These are phyloP conservation scores for Minunthozetes semirufus DNA, from an alignment of 2,888 invertebrate species.

Conservation along the genomic window DNA sequence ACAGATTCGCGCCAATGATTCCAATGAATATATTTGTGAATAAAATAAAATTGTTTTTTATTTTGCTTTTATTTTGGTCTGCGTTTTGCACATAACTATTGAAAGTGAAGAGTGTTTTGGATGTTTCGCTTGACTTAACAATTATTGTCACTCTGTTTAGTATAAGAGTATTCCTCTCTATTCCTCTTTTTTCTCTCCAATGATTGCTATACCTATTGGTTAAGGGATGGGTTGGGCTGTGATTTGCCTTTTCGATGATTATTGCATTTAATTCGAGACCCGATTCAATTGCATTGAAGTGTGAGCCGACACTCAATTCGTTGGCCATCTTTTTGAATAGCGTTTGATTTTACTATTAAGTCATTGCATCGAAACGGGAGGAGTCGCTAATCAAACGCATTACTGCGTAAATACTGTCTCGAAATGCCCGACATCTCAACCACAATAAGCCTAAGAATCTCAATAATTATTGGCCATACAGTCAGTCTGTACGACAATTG, in stretches of 20 bases:
- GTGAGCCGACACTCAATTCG: background rate
- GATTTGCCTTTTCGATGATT: constrained; percentile 8
- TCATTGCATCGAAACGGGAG: constrained; percentile 12
- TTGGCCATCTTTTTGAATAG: background rate
- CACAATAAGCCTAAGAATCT: constrained; percentile 13
- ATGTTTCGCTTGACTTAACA: constrained; percentile 21
- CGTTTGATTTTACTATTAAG: background rate
- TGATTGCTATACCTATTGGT: background rate
- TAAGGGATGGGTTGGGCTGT: constrained; percentile 8
- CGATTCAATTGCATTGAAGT: constrained; percentile 10
- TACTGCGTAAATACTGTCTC: constrained; percentile 13
- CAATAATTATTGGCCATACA: constrained; percentile 24
- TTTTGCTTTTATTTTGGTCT: background rate
- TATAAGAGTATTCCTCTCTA: background rate
- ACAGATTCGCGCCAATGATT: constrained; percentile 16
- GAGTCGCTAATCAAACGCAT: constrained; percentile 29
- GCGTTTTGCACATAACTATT: background rate
- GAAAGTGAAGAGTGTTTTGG: constrained; percentile 26
- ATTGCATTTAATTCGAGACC: constrained; percentile 10
- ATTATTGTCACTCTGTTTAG: constrained; percentile 5
- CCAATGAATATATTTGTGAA: constrained; percentile 5
- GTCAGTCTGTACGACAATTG: background rate
- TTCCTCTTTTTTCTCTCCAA: background rate
- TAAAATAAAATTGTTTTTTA: background rate
- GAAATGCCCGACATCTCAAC: constrained; percentile 23